Evolutionary conservation across 2,113 vertebrate species (phyloP).

Genomic region (Dicaeum eximium): DNA sequence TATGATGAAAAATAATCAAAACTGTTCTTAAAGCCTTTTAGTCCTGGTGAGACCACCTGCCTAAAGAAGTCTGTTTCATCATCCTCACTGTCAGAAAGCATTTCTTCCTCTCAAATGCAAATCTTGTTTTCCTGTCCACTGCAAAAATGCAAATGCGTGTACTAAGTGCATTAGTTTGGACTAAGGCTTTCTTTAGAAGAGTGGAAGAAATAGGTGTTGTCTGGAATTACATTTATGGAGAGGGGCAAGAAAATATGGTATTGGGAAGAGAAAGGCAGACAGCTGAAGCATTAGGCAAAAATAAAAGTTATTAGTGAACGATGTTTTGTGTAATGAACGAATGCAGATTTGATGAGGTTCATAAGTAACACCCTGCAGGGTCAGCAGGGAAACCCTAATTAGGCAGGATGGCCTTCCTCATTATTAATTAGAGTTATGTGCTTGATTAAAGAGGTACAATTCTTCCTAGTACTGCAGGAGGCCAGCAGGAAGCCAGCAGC

Average conservation of each 20-base stretch:
- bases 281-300: not conserved
- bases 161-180: not conserved
- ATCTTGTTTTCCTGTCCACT: not conserved
- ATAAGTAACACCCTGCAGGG: not conserved
- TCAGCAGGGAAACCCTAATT: not conserved
- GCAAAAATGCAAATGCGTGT: not conserved
- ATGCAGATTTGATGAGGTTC: not conserved
- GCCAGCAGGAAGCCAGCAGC: not conserved
- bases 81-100: not conserved
- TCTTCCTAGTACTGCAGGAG: not conserved
- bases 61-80: not conserved
- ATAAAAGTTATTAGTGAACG: accelerated
- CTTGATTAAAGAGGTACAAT: not conserved
- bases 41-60: not conserved
- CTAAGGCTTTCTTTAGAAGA: not conserved
- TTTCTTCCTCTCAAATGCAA: not conserved
- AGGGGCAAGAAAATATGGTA: not conserved
- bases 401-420: not conserved
- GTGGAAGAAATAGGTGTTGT: not conserved
- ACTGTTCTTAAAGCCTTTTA: not conserved
- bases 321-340: not conserved
- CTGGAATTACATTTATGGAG: not conserved
- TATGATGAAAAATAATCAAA: not conserved
- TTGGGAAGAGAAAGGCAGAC: not conserved
- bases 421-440: not conserved